phyloP scores from a whole-genome alignment of 2,888 invertebrate species.

The Therioaphis trifolii region DNA sequence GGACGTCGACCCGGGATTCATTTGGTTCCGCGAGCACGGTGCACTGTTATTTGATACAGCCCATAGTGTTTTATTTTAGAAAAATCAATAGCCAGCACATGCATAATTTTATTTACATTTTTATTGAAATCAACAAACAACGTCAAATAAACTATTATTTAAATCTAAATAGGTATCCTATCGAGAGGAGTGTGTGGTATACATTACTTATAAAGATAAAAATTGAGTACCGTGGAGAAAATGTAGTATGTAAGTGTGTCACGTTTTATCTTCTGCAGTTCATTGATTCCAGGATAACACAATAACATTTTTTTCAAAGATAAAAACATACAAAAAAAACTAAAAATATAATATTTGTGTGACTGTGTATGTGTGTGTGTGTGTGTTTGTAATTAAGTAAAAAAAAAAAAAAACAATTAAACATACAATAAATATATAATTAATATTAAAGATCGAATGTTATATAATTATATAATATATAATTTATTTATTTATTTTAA shows the following conservation, averaged over 20 bases:
- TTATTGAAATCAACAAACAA: not conserved
- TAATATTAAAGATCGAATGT: not conserved
- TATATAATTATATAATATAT: not conserved
- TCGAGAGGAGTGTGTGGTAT: not conserved
- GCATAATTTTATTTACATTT: not conserved
- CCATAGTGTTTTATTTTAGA: too few relatives aligned
- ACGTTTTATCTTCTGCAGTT: not conserved
- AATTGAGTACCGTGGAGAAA: too few relatives aligned
- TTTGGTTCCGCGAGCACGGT: too few relatives aligned
- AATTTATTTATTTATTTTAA: not conserved
- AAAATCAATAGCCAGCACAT: not conserved
- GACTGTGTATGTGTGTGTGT: not conserved
- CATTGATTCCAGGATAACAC: not conserved
- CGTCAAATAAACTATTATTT: not conserved
- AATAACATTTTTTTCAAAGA: not conserved
- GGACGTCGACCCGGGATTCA: too few relatives aligned
- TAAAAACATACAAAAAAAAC: not conserved
- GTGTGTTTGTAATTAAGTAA: not conserved
- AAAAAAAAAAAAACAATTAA: not conserved
- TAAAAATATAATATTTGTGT: not conserved
- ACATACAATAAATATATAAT: not conserved
- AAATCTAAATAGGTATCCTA: not conserved
- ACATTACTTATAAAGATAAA: not conserved
- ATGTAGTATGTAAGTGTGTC: not conserved
- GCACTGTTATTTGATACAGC: too few relatives aligned